Evolutionary conservation across 2,888 invertebrate genomes (phyloP), one percentile per base, ranked within the genome.

Genomic region (Noctuana brunneofusca): DNA sequence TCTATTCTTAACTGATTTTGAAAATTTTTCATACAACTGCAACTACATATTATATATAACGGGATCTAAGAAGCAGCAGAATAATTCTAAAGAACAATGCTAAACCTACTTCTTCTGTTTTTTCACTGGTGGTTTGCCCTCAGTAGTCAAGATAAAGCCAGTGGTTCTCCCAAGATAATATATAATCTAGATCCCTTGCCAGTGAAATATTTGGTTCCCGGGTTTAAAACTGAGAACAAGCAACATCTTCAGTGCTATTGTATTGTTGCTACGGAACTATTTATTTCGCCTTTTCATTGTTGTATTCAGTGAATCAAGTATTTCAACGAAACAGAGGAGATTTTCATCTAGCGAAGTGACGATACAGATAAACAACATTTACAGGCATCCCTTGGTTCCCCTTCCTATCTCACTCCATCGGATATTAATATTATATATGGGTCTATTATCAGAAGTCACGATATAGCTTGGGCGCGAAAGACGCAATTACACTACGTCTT

Each of bases 351-450:
- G 55, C 64, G 58, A 60, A 64, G 59, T 65, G 64, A 50, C 41
- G 63, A 63, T 52, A 63, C 24, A 63, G 52, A 63, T 63, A 63
- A 63, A 57, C 63, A 63, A 63, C 43, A 57, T 63, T 57, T 43
- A 63, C 52, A 63, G 57, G 56, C 55, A 64, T 57, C 63, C 59
- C 56, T 66, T 53, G 67, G 60, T 63, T 46, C 50, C 50, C 62
- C 56, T 48, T 32, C 56, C 65, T 63, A 57, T 64, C 65, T 62
- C 59, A 65, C 66, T 66, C 59, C 55, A 68, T 68, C 65, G 65
- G 60, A 18, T 63, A 68, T 70, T 66, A 68, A 66, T 65, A 67
- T 67, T 66, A 70, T 67, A 66, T 70, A 70, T 68, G 63, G 48
- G 64, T 43, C 63, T 65, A 64, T 68, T 66, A 66, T 63, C 66